Evolutionary conservation across 2,888 invertebrate genomes (phyloP).

Genomic region (Allolobophora icterica): DNA sequence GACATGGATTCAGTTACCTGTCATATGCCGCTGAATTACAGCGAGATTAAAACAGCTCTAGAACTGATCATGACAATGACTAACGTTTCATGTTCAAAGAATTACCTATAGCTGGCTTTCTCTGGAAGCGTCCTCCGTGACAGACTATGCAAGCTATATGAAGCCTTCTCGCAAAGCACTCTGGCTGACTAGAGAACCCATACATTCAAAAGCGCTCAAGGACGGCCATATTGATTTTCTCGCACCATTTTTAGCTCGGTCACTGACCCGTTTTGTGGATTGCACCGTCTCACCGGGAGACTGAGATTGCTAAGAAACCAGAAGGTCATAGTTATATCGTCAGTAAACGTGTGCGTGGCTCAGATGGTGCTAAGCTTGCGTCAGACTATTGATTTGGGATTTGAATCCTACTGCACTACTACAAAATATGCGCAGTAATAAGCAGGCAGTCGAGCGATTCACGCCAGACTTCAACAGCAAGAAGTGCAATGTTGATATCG

Average conservation of each 20-base stretch:
- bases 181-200: not conserved
- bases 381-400: not conserved
- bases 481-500: not conserved
- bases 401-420: not conserved
- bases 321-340: not conserved
- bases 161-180: not conserved
- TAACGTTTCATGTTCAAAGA: not conserved
- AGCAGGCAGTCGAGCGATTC: not conserved
- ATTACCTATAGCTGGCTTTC: not conserved
- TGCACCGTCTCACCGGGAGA: not conserved
- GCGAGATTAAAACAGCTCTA: not conserved
- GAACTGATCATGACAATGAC: not conserved
- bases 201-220: not conserved
- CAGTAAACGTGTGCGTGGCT: not conserved
- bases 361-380: not conserved
- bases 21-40: not conserved
- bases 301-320: not conserved
- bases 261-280: not conserved
- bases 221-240: conserved; percentile 17
- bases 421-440: not conserved
- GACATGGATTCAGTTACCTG: not conserved
- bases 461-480: not conserved
- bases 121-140: not conserved
- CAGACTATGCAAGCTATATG: not conserved
- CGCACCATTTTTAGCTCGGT: not conserved